Evolutionary conservation across 1,140 invertebrate species (phyloP), one percentile per base, ranked within the genome.

Genomic region (Halesus radiatus): DNA sequence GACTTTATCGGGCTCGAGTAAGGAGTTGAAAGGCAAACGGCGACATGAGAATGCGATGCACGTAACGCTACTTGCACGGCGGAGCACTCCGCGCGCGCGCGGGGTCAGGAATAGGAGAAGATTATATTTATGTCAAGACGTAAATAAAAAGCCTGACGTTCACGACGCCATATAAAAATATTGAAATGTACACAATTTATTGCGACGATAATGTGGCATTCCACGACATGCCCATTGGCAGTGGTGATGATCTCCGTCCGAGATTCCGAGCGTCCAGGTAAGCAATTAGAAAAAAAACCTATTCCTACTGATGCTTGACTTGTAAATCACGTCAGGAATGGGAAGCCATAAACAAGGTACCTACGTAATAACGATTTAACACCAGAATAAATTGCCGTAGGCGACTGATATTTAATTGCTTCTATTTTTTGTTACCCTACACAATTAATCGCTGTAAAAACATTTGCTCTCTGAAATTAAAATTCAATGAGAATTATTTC

Each of bases 11-110:
- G 75, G 56, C 13, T 50, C 16, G 66, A 81, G 75, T 62, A 74
- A 81, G 75, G 76, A 77, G 80, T 77, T 74, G 75, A 81, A 81
- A 73, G 2, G 74, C 58, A n/a, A 23, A 23, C 64, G 68, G 52
- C 64, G 80, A 78, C 75, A 74, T 77, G 70, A 64, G 66, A 81
- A 81, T 81, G 76, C 80, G 53, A 20, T 16, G 64, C 80, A 81
- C 80, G 80, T 81, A 81, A 54, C 32, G 68, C 53, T 50, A 54
- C 23, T 60, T 37, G 45, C 23, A 68, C 22, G 62, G 60, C 18
- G 15, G 45, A 29, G 58, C 68, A 45, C 58, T 26, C 37, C 15
- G 62, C 22, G 60, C 75, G 60, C 75, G 22, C 20, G n/a, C 54
- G 54, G 54, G 54, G 20, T 56, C 54, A 22, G 54, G 54, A 56